phyloP scores from a whole-genome alignment of 2,797 vertebrate genomes.

The Masticophis lateralis region DNA sequence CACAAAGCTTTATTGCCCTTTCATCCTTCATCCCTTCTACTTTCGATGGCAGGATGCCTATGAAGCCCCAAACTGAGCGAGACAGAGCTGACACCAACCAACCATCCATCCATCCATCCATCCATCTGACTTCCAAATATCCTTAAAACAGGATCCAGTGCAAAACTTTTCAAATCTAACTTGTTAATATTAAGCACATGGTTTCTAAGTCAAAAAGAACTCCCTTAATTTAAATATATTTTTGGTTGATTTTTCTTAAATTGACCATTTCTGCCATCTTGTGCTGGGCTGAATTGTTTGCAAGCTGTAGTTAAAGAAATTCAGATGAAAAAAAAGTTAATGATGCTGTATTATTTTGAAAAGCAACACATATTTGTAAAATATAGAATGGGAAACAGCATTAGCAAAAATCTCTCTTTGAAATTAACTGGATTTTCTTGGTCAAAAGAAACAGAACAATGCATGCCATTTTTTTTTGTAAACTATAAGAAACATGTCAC shows the following conservation, averaged over 20 bases:
- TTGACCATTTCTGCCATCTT: conserved; percentile 26
- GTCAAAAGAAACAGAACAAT: background rate
- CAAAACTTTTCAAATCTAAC: background rate
- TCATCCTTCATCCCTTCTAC: background rate
- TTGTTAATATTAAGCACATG: background rate
- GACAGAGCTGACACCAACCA: background rate
- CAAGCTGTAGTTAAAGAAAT: background rate
- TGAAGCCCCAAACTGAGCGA: background rate
- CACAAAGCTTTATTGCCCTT: background rate
- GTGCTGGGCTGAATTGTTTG: background rate
- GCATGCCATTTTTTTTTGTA: background rate
- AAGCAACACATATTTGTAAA: background rate
- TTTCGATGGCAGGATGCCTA: background rate
- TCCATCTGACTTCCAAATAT: background rate
- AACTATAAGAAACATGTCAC: background rate
- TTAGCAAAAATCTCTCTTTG: background rate
- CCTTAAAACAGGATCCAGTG: background rate
- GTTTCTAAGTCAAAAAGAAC: background rate
- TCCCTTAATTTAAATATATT: background rate
- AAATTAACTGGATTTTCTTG: background rate
- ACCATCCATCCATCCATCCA: no score
- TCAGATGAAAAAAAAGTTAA: background rate
- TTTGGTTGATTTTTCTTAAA: background rate
- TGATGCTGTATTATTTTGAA: background rate
- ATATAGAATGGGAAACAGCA: background rate